These are phyloP conservation scores for Prenolepis imparis DNA, from an alignment of 2,888 invertebrate species.

Conservation along the genomic window DNA sequence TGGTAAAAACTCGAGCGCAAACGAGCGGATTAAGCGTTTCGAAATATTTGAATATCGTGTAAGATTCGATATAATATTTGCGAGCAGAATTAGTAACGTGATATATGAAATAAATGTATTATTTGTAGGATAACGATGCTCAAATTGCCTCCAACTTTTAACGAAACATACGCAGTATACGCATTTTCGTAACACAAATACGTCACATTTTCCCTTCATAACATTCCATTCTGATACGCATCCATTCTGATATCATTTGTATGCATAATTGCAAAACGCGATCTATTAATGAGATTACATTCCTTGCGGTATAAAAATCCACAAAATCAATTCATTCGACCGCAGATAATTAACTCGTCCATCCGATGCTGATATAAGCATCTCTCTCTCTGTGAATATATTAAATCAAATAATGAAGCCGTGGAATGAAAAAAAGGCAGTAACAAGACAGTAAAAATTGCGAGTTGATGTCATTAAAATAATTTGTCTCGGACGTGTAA, in stretches of 20 bases:
- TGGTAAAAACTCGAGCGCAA: slow-evolving; percentile 36
- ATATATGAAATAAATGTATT: slow-evolving; percentile 28
- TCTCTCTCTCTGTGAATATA: not conserved
- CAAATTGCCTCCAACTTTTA: not conserved
- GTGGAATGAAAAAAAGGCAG: not conserved
- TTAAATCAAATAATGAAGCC: slow-evolving; percentile 20
- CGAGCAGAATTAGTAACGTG: slow-evolving; percentile 20
- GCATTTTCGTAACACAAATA: not conserved
- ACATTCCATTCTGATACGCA: not conserved
- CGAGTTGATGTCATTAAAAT: slow-evolving; percentile 28
- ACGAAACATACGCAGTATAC: not conserved
- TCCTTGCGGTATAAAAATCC: slow-evolving; percentile 13
- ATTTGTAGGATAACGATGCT: slow-evolving; percentile 1
- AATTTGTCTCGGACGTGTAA: not conserved
- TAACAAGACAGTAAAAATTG: not conserved
- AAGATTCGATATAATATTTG: slow-evolving; percentile 17
- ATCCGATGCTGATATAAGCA: not conserved
- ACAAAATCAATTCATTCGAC: not conserved
- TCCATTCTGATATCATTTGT: not conserved
- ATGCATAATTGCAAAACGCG: slow-evolving; percentile 10
- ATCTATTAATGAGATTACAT: slow-evolving; percentile 22
- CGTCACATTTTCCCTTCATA: slow-evolving; percentile 6
- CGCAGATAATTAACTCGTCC: slow-evolving; percentile 17
- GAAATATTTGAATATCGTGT: slow-evolving; percentile 41
- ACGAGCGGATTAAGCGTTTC: slow-evolving; percentile 25